Conservation (phyloP, 1,140 invertebrate species). For the Drusus annulatus region DNA sequence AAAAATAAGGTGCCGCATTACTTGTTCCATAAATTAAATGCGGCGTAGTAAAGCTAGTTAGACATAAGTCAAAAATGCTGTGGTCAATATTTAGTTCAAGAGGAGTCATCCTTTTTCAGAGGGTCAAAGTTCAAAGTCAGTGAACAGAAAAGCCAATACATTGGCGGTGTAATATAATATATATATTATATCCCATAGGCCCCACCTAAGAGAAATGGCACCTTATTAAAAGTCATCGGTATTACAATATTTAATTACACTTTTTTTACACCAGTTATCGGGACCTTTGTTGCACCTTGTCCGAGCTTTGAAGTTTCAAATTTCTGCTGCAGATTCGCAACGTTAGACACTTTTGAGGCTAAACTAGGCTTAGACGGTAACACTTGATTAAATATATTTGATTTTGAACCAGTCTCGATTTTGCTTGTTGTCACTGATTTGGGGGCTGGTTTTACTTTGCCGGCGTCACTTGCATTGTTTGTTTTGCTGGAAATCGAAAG, state of each 20-base stretch:
- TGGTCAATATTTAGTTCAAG: no score
- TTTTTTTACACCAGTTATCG: slow-evolving; percentile 35
- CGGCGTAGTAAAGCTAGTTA: no score
- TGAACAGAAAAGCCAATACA: slow-evolving; percentile 4
- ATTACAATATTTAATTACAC: slow-evolving; percentile 13
- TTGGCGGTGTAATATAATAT: not conserved
- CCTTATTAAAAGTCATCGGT: not conserved
- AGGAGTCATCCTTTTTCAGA: no score
- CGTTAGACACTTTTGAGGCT: slow-evolving; percentile 76
- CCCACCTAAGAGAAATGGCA: slow-evolving; percentile 16
- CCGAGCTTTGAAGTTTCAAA: slow-evolving; percentile 74
- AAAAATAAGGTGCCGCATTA: no score
- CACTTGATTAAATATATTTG: not conserved
- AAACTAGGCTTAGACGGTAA: slow-evolving; percentile 64
- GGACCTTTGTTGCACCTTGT: slow-evolving; percentile 23
- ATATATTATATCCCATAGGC: no score
- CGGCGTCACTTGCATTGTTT: slow-evolving; percentile 23
- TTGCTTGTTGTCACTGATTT: slow-evolving; percentile 36
- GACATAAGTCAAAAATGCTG: no score
- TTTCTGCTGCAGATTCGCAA: slow-evolving; percentile 82
- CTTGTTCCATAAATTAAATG: no score
- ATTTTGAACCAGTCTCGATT: slow-evolving; percentile 41
- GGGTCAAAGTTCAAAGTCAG: not conserved
- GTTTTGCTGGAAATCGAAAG: slow-evolving; percentile 37
- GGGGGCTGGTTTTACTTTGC: slow-evolving; percentile 38